Conservation (phyloP, 1,140 invertebrate genomes). For the Pemphigus obesinymphae region DNA sequence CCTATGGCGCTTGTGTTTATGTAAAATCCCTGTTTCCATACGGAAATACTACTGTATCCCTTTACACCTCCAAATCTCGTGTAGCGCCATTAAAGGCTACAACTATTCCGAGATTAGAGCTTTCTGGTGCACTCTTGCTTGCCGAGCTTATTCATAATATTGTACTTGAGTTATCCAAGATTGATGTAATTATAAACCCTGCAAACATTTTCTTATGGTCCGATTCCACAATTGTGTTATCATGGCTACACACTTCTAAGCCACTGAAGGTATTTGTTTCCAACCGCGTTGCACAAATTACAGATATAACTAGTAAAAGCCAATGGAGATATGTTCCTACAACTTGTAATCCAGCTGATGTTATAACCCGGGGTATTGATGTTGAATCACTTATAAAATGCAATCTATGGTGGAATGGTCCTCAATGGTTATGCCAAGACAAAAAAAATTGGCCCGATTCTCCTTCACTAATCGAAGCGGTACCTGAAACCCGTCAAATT, state of each 20-base stretch:
- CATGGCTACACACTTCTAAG: neutral
- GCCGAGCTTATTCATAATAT: neutral
- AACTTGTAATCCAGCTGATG: no score
- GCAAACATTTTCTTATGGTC: neutral
- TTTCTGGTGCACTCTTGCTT: conserved; percentile 49
- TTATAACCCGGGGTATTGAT: neutral
- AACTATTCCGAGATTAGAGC: conserved; percentile 50
- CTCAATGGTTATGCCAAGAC: neutral
- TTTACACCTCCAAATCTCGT: conserved; percentile 46
- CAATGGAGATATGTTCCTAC: neutral
- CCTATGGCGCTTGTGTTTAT: neutral
- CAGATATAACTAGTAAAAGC: neutral
- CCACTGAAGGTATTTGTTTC: conserved; percentile 1
- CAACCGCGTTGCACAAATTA: conserved; percentile 13
- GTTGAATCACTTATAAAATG: neutral
- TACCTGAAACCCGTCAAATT: neutral
- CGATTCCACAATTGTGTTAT: neutral
- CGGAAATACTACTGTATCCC: neutral
- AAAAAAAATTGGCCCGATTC: no score
- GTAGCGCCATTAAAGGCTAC: conserved; percentile 49
- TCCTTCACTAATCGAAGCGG: neutral
- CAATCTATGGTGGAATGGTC: neutral
- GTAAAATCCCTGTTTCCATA: no score
- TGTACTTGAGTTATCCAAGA: neutral
- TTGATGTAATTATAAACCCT: neutral